phyloP scores from a whole-genome alignment of 2,888 invertebrate genomes.

The Labia minor region DNA sequence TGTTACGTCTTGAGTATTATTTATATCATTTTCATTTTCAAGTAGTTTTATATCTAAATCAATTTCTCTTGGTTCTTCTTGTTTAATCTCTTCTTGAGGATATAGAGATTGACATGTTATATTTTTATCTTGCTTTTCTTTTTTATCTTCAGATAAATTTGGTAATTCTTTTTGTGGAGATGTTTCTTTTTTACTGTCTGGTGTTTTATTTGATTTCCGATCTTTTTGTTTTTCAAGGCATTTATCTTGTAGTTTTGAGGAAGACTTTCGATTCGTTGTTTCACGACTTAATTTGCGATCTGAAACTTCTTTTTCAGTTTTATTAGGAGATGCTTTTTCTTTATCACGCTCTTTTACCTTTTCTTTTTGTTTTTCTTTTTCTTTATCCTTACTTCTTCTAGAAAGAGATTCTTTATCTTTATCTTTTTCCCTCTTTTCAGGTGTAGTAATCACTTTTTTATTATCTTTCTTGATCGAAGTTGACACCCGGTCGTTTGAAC shows the following conservation, averaged over 20 bases:
- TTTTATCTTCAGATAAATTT: slow-evolving; percentile 22
- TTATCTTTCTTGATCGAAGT: slow-evolving; percentile 38
- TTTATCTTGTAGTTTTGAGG: slow-evolving; percentile 44
- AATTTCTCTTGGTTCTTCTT: slow-evolving; percentile 28
- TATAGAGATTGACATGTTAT: slow-evolving; percentile 25
- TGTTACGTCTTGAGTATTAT: slow-evolving; percentile 17
- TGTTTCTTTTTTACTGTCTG: slow-evolving; percentile 34
- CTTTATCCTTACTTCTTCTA: slow-evolving; percentile 23
- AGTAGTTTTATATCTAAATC: slow-evolving; percentile 13
- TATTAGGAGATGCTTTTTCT: slow-evolving; percentile 22
- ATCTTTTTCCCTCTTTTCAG: slow-evolving; percentile 14
- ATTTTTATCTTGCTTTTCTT: slow-evolving; percentile 25
- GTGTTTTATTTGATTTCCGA: slow-evolving; percentile 14
- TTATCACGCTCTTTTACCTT: slow-evolving; percentile 17
- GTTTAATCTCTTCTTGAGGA: slow-evolving; percentile 23
- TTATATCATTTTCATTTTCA: slow-evolving; percentile 7
- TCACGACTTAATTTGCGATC: slow-evolving; percentile 36
- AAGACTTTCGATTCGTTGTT: slow-evolving; percentile 37
- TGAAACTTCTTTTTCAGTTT: slow-evolving; percentile 38
- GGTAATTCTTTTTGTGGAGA: slow-evolving; percentile 22
- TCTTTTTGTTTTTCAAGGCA: slow-evolving; percentile 37
- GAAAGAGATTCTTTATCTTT: background rate
- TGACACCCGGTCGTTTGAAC: slow-evolving; percentile 45
- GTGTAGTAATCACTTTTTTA: slow-evolving; percentile 42
- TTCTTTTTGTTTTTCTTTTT: slow-evolving; percentile 21